phyloP scores from a whole-genome alignment of 64 coral and sea anemone genomes.

The Pachyseris speciosa region DNA sequence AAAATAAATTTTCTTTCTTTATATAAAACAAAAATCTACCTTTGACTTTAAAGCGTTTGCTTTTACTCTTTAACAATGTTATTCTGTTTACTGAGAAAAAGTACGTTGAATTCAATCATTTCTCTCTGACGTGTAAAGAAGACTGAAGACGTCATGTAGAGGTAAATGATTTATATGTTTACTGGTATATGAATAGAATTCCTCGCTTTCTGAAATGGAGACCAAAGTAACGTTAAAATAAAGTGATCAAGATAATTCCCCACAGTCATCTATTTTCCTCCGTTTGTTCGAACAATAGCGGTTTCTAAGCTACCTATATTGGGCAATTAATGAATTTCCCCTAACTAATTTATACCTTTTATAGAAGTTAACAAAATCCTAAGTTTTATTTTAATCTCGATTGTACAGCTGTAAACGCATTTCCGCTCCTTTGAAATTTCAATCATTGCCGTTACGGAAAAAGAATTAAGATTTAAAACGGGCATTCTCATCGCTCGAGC shows the following conservation, averaged over 20 bases:
- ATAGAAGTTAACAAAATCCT: constrained; percentile 17
- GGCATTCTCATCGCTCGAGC: not conserved
- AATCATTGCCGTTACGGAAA: not conserved
- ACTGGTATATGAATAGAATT: not conserved
- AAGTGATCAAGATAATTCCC: not conserved
- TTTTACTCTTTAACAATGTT: too few species aligned
- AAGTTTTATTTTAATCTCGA: not conserved
- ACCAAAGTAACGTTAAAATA: not conserved
- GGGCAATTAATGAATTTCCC: not conserved
- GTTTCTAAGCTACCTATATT: not conserved
- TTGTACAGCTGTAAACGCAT: not conserved
- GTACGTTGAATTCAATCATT: too few species aligned
- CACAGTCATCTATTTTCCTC: not conserved
- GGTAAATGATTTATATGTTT: not conserved
- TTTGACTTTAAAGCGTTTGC: too few species aligned
- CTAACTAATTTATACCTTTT: not conserved
- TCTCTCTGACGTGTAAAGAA: not conserved
- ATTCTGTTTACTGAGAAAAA: too few species aligned
- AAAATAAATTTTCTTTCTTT: too few species aligned
- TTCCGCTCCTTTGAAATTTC: not conserved
- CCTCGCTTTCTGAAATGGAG: not conserved
- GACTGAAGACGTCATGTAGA: not conserved
- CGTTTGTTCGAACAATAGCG: not conserved
- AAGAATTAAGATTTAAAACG: not conserved
- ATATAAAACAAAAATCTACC: too few species aligned